Evolutionary conservation across 1,140 invertebrate genomes (phyloP), one percentile per base, ranked within the genome.

Genomic region (Tetraneura akinire): DNA sequence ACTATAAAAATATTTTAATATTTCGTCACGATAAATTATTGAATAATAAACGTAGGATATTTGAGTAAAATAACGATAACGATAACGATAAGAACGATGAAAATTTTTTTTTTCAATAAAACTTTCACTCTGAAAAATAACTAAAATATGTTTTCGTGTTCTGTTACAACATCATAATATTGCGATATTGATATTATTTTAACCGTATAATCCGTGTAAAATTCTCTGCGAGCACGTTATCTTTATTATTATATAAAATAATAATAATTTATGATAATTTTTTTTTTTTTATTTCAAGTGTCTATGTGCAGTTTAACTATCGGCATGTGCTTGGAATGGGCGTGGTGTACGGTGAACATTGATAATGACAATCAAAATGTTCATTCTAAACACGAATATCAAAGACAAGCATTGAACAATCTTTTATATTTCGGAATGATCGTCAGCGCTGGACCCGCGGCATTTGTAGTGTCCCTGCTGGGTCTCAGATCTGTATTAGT

Each of bases 301-400:
- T 21, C 66, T 3, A 1, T 13, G 13, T 70, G 66, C 49, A 47
- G 42, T 23, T 16, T 70, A 18, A 70, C 66, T 42, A 18, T 70
- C 6, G 66, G 66, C 11, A 70, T 70, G 42, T 70, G 66, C 18
- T 26, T 70, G 66, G 66, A 70, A 13, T 70, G 37, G 64, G 23
- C 64, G 21, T 47, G 66, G 45, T 26, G 5, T 29, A 57, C 0
- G 11, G 11, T 21, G 5, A 14, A 14, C 6, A 21, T n/a, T 3
- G 37, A 66, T 16, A 23, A 3, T 5, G 37, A 66, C 21, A 21
- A 6, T 8, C 32, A 3, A 37, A 8, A 4, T 37, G 32, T 37
- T 37, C 32, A 37, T 37, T 37, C 32, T 37, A 37, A 37, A 37
- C n/a, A 23, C 6, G 4, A 18, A 26, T 49, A 47, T 26, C 55